Evolutionary conservation across 1,140 invertebrate species (phyloP), one percentile per base, ranked within the genome.

Genomic region (Bombus impatiens): DNA sequence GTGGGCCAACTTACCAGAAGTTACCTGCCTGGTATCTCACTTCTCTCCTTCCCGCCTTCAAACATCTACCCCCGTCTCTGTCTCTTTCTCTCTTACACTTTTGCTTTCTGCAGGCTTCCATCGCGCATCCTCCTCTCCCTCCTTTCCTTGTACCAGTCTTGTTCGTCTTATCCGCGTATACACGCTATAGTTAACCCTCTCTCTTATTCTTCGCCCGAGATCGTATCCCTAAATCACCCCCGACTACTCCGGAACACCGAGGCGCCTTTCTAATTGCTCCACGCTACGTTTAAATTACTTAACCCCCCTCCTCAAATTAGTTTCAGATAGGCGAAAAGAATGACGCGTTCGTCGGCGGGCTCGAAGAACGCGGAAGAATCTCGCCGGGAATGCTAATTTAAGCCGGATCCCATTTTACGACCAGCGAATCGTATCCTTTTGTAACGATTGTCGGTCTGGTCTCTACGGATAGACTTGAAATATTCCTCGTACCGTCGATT

Each of bases 271-370:
- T 94, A 94, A 94, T 94, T 94, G 93, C 93, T 93, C 92, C 85
- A 89, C 90, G 92, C 93, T 94, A 92, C 93, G 92, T 94, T 94
- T 94, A 94, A 93, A 94, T 94, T 93, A 94, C 93, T 94, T 94
- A 93, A 88, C 90, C 8, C 15, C 18, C 32, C 18, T 22, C 77
- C 88, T 88, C 90, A 94, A 94, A 94, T 94, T 94, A 93, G 93
- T 94, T 94, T 94, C 84, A 92, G 92, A 94, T 94, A 94, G 93
- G 93, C 93, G 91, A 94, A 94, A 94, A 94, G 94, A 94, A 94
- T 93, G 89, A 93, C 92, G 92, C 92, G 90, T 91, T 91, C 86
- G 92, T 90, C 68, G 89, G 84, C 68, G 68, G 74, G 85, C 59
- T 80, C 77, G 87, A 87, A 84, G 89, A 91, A 87, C 82, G 88